phyloP scores from a whole-genome alignment of 2,888 invertebrate species.

The Achlya flavicornis region DNA sequence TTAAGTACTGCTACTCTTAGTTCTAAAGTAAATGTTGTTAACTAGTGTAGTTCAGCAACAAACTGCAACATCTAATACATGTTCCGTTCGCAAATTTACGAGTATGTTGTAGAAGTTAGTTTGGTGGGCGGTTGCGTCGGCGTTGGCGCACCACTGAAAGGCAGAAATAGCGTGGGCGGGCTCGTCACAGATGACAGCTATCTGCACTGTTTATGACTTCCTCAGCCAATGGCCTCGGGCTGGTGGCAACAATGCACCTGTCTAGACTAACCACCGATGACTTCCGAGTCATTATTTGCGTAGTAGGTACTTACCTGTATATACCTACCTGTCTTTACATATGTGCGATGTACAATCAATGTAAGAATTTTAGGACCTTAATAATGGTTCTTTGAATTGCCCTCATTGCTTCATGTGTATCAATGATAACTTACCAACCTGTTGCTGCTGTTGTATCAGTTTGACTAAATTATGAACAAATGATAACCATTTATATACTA shows the following conservation, averaged over 20 bases:
- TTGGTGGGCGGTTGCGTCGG: constrained; percentile 56
- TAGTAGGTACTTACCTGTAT: constrained; percentile 16
- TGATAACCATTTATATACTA: too few species aligned
- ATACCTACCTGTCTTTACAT: too few species aligned
- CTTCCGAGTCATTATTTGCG: constrained; percentile 12
- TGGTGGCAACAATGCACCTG: constrained; percentile 31
- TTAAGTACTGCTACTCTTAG: background rate
- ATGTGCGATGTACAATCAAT: too few species aligned
- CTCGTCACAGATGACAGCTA: constrained; percentile 78
- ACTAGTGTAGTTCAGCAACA: constrained; percentile 49
- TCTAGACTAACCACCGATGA: constrained; percentile 15
- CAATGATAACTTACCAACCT: too few species aligned
- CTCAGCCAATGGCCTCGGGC: constrained; percentile 78
- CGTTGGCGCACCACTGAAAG: constrained; percentile 55
- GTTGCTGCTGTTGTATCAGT: too few species aligned
- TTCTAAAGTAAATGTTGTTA: constrained; percentile 28
- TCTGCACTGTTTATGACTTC: constrained; percentile 80
- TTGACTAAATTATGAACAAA: too few species aligned
- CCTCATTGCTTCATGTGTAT: too few species aligned
- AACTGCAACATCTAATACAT: constrained; percentile 60
- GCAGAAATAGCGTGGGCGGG: constrained; percentile 83
- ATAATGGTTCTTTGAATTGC: too few species aligned
- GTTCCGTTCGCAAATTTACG: constrained; percentile 61
- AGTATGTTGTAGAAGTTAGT: constrained; percentile 41
- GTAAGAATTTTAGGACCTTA: too few species aligned